These are phyloP conservation scores for Sinotaia quadrata DNA, from an alignment of 2,888 invertebrate genomes.

Conservation along the genomic window DNA sequence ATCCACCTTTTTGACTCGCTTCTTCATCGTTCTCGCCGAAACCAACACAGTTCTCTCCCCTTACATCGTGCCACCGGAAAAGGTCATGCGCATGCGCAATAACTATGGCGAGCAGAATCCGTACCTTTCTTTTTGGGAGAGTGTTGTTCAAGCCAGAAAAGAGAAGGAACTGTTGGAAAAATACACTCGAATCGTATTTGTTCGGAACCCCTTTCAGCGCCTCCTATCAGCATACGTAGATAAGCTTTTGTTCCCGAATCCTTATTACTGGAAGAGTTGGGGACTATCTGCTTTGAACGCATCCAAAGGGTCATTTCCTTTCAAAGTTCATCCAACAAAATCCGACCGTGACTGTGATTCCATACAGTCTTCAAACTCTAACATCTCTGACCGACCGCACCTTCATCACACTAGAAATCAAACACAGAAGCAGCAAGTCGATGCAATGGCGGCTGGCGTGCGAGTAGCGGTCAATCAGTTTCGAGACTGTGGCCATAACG, in stretches of 20 bases:
- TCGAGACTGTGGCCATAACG: conserved; percentile 13
- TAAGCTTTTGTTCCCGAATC: conserved; percentile 20
- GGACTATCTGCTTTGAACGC: conserved; percentile 12
- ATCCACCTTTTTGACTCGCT: conserved; percentile 20
- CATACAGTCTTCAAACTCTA: no score
- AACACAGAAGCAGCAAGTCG: no score
- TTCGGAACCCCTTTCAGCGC: conserved; percentile 4
- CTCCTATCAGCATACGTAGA: conserved; percentile 22
- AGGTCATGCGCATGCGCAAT: conserved; percentile 16
- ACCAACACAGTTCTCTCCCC: conserved; percentile 14
- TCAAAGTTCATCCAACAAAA: no score
- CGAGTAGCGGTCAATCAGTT: no score
- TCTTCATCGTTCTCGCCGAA: conserved; percentile 12
- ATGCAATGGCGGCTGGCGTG: no score
- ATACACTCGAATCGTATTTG: conserved; percentile 9
- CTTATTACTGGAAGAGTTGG: conserved; percentile 18
- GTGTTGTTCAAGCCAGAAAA: background rate
- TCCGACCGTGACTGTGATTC: no score
- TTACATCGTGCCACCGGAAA: conserved; percentile 1
- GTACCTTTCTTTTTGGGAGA: background rate
- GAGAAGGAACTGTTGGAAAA: conserved; percentile 7
- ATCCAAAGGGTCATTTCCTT: no score
- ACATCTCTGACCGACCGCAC: no score
- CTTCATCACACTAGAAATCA: no score
- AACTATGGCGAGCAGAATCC: background rate